A percentile compares a stretch with the other conserved stretches of the same genome.
Conservation (phyloP, 2,888 invertebrate species). For the Fragum fragum region DNA sequence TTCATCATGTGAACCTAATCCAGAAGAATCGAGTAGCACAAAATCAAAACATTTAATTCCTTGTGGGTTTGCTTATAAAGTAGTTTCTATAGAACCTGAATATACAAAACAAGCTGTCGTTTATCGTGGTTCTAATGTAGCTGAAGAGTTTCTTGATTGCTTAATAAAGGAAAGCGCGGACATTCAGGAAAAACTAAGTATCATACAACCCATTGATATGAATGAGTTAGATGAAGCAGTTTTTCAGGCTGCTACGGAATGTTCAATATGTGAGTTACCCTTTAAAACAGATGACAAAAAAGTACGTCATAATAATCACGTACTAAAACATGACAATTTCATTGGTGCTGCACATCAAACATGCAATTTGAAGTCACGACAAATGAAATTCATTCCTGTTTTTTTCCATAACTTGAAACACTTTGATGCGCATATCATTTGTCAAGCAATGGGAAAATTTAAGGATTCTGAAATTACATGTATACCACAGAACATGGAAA, state of each 20-base stretch:
- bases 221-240: background rate
- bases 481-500: constrained; percentile 50
- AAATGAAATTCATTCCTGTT: constrained; percentile 38
- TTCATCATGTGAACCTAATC: too few relatives aligned
- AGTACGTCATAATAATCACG: constrained; percentile 49
- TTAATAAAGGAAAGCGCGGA: constrained; percentile 35
- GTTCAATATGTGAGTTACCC: constrained; percentile 11
- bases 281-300: background rate
- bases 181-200: constrained; percentile 37
- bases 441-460: constrained; percentile 29
- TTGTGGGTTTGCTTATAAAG: constrained; percentile 34
- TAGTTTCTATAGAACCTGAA: constrained; percentile 16
- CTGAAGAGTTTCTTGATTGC: constrained; percentile 9
- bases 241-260: constrained; percentile 55
- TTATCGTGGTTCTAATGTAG: constrained; percentile 13
- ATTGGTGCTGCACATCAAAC: constrained; percentile 40
- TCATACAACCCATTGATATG: constrained; percentile 36
- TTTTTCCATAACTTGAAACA: constrained; percentile 41
- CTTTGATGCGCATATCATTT: constrained; percentile 45
- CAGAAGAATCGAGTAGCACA: too few relatives aligned
- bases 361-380: constrained; percentile 37
- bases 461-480: constrained; percentile 32
- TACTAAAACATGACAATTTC: constrained; percentile 30
- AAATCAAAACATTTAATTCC: constrained; percentile 6
- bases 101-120: constrained; percentile 24